Evolutionary conservation across 2,113 vertebrate species (phyloP), one percentile per base, ranked within the genome.

Genomic region (Enhydra lutris): DNA sequence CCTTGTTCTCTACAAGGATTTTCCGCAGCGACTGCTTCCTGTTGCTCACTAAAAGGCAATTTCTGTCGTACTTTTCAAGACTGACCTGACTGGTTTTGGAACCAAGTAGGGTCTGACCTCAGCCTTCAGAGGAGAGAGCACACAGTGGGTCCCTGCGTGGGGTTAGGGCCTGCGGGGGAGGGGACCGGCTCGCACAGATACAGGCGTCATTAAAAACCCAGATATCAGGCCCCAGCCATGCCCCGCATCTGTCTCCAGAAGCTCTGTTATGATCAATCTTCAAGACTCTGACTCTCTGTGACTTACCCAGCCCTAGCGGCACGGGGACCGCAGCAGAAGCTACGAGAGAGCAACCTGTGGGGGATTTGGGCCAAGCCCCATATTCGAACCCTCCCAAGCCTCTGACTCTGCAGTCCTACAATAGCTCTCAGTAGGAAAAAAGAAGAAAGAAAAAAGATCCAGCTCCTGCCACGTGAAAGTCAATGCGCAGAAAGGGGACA

Each of bases 141-240:
- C 21, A 45, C 11, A 20, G 42, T 65, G 20, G 15, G 73, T 80
- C 93, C 61, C 47, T 10, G 31, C 73, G 10, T 0, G 14, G 52
- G 74, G 42, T 31, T 39, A 65, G 12, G 92, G 45, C 78, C 63
- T 67, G 3, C 4, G 0, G 0, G 71, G 73, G 36, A 47, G 63
- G 42, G 4, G 2, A 6, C 45, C 2, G 7, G 29, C 47, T 20
- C 39, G 36, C 47, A 2, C 0, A 17, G 21, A 13, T 3, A 4
- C 26, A 42, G 47, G 6, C 8, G 34, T 55, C 5, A 1, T 0
- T 12, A 14, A 34, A 20, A 65, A 55, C 36, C 52, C 11, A 7
- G 55, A 29, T 20, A 0, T 15, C 52, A 4, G 39, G 8, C 6
- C n/a, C 21, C 8, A 6, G 8, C 34, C 24, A 6, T 0, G 10